Conservation (phyloP, 2,113 vertebrate species). For the Tympanuchus pallidicinctus region DNA sequence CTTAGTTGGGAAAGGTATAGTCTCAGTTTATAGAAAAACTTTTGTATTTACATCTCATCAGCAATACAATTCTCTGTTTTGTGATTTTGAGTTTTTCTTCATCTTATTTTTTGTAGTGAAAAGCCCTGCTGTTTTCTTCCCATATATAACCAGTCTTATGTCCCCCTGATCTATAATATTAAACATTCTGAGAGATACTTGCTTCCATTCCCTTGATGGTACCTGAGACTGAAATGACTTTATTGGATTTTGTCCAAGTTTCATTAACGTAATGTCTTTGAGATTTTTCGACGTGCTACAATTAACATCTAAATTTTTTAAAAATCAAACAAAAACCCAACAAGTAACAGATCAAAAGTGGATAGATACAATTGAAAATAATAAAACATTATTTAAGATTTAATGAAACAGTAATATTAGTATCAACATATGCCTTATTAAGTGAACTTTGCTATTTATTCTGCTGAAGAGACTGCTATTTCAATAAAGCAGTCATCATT, state of each 20-base stretch:
- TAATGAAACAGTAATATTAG: neutral
- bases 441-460: slow-evolving; percentile 22
- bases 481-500: slow-evolving; percentile 28
- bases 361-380: neutral
- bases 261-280: slow-evolving; percentile 40
- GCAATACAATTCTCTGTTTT: slow-evolving; percentile 71
- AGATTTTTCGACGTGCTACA: slow-evolving; percentile 41
- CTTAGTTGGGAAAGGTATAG: slow-evolving; percentile 61
- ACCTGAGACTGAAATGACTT: slow-evolving; percentile 61
- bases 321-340: neutral
- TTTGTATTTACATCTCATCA: slow-evolving; percentile 56
- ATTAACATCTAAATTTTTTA: slow-evolving; percentile 71
- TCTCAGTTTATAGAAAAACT: slow-evolving; percentile 58
- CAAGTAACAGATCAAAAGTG: neutral
- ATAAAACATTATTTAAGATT: slow-evolving; percentile 13
- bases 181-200: slow-evolving; percentile 61
- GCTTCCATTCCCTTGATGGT: slow-evolving; percentile 57
- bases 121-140: slow-evolving; percentile 68
- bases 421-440: slow-evolving; percentile 9
- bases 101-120: slow-evolving; percentile 60
- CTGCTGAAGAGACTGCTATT: neutral
- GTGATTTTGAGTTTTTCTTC: slow-evolving; percentile 60
- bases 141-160: slow-evolving; percentile 58
- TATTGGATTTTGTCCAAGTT: slow-evolving; percentile 41
- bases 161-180: slow-evolving; percentile 65